Conservation (phyloP, 2,797 vertebrate species). For the Darevskia nairensis region DNA sequence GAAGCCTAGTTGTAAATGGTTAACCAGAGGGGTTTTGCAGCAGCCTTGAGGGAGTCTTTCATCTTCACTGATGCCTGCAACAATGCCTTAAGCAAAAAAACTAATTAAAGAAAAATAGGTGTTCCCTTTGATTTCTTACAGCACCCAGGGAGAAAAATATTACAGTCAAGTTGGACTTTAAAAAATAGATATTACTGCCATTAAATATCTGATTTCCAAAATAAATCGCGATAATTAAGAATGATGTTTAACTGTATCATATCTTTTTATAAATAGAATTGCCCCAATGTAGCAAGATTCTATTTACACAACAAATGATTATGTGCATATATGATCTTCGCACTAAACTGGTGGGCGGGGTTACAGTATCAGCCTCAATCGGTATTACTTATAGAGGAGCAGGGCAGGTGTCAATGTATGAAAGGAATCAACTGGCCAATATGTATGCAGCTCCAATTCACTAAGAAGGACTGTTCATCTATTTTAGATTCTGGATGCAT, state of each 20-base stretch:
- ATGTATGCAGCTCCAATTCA: neutral
- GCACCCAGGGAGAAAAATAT: neutral
- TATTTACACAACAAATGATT: neutral
- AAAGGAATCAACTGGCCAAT: neutral
- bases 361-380: neutral
- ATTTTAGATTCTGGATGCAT: neutral
- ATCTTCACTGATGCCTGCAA: constrained; percentile 74
- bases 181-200: neutral
- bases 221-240: neutral
- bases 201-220: neutral
- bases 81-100: constrained; percentile 71
- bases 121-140: constrained; percentile 50
- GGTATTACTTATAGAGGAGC: neutral
- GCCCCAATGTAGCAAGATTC: neutral
- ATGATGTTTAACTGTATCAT: neutral
- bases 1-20: constrained; percentile 59
- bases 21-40: constrained; percentile 71
- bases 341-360: neutral
- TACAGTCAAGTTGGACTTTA: neutral
- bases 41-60: constrained; percentile 63
- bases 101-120: constrained; percentile 25
- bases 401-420: neutral
- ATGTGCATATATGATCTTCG: neutral
- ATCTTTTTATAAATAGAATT: neutral
- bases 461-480: neutral